phyloP scores from a whole-genome alignment of 2,888 invertebrate genomes.

The Hyposoter didymator region DNA sequence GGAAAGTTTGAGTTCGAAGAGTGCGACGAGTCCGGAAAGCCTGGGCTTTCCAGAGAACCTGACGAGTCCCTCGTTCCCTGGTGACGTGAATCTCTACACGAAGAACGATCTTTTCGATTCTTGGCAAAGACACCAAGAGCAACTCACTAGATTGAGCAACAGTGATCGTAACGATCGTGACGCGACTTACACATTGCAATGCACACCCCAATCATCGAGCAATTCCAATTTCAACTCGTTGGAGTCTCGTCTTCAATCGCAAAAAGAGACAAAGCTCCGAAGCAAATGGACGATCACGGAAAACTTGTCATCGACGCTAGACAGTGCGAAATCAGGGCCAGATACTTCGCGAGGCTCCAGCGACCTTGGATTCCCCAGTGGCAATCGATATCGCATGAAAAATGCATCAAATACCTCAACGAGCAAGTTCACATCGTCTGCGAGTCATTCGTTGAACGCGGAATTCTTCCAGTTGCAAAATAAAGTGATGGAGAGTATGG shows the following conservation, averaged over 20 bases:
- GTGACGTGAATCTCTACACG: constrained; percentile 80
- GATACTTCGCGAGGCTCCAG: constrained; percentile 67
- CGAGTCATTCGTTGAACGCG: constrained; percentile 76
- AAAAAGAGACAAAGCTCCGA: constrained; percentile 78
- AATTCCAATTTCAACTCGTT: constrained; percentile 69
- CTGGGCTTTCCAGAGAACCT: constrained; percentile 66
- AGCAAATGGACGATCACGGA: constrained; percentile 81
- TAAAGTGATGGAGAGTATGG: constrained; percentile 75
- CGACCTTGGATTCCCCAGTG: constrained; percentile 61
- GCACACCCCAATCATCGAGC: constrained; percentile 54
- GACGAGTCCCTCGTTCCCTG: constrained; percentile 77
- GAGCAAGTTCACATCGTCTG: constrained; percentile 56
- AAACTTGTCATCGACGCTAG: constrained; percentile 70
- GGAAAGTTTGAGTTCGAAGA: constrained; percentile 53
- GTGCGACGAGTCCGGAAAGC: constrained; percentile 28
- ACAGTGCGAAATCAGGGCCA: constrained; percentile 68
- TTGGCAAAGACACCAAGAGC: constrained; percentile 40
- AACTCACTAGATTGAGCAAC: constrained; percentile 46
- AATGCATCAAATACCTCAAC: constrained; percentile 51
- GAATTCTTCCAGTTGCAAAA: constrained; percentile 77
- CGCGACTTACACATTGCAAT: constrained; percentile 50
- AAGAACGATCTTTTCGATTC: constrained; percentile 73
- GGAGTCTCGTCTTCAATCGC: constrained; percentile 58
- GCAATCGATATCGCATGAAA: constrained; percentile 70
- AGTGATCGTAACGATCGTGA: constrained; percentile 58